phyloP scores from a whole-genome alignment of 2,113 vertebrate genomes.

The Nestor notabilis region DNA sequence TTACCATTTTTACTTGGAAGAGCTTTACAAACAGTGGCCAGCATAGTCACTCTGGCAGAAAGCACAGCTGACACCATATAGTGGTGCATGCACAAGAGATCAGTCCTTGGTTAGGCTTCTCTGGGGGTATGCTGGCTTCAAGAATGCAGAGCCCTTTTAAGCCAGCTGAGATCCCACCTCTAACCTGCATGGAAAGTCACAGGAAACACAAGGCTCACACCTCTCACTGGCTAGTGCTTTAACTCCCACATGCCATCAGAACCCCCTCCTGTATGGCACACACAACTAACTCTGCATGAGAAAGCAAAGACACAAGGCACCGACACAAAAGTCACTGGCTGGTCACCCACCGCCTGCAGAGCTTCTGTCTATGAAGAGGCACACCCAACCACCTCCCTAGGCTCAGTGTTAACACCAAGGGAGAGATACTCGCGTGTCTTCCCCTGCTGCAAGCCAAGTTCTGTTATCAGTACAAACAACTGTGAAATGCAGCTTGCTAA shows the following conservation, averaged over 20 bases:
- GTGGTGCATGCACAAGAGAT: accelerated
- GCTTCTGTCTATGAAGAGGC: background rate
- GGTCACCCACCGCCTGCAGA: background rate
- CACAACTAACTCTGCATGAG: background rate
- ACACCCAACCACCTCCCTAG: background rate
- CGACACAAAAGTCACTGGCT: background rate
- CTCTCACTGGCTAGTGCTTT: background rate
- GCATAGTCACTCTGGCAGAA: background rate
- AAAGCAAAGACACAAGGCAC: background rate
- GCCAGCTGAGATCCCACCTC: background rate
- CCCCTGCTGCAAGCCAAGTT: background rate
- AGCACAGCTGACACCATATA: background rate
- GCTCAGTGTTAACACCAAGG: background rate
- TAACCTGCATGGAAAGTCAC: background rate
- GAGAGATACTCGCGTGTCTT: accelerated
- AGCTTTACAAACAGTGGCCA: background rate
- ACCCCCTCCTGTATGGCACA: background rate
- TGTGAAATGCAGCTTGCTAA: background rate
- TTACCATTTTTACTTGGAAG: background rate
- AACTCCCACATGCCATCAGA: background rate
- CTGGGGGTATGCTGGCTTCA: background rate
- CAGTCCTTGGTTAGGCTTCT: background rate
- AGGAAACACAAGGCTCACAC: background rate
- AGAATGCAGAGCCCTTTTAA: background rate
- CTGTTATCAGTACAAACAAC: background rate